Evolutionary conservation across 1,140 invertebrate genomes (phyloP).

Genomic region (Pseudobourletiella spinata): DNA sequence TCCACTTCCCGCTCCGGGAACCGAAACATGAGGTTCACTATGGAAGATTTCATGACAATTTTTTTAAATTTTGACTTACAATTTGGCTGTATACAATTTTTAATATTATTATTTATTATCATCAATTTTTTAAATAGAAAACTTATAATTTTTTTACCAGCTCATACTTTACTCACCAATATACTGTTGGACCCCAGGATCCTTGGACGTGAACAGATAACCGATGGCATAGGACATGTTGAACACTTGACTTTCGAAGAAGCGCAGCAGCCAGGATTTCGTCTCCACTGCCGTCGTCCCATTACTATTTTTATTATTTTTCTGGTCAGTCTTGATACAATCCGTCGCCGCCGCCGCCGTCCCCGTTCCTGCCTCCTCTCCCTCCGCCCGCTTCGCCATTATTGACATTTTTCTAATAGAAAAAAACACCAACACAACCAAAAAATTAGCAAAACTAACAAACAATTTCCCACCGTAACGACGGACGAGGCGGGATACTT

Average conservation of each 20-base stretch:
- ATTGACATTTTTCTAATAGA: no score
- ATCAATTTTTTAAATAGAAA: neutral
- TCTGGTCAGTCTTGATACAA: no score
- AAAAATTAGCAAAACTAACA: no score
- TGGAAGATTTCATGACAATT: neutral
- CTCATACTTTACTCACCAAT: constrained; percentile 59
- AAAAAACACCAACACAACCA: no score
- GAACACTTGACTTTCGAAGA: constrained; percentile 95
- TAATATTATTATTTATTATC: no score
- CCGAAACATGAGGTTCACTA: constrained; percentile 89
- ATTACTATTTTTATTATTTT: neutral
- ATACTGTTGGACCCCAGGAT: constrained; percentile 91
- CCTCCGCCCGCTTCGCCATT: no score
- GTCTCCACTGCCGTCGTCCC: constrained; percentile 8
- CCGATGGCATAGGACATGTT: constrained; percentile 96
- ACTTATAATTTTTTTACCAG: neutral
- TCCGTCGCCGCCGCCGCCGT: no score
- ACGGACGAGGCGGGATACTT: no score
- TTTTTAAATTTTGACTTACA: neutral
- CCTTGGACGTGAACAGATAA: constrained; percentile 97
- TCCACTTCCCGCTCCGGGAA: constrained; percentile 87
- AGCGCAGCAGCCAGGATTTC: constrained; percentile 62
- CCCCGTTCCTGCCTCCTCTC: no score
- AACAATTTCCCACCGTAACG: no score
- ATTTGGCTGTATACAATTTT: no score